A percentile compares a stretch with the other conserved stretches of the same genome.
These are phyloP conservation scores for Atta cephalotes DNA, from an alignment of 1,140 invertebrate species.

Conservation along the genomic window DNA sequence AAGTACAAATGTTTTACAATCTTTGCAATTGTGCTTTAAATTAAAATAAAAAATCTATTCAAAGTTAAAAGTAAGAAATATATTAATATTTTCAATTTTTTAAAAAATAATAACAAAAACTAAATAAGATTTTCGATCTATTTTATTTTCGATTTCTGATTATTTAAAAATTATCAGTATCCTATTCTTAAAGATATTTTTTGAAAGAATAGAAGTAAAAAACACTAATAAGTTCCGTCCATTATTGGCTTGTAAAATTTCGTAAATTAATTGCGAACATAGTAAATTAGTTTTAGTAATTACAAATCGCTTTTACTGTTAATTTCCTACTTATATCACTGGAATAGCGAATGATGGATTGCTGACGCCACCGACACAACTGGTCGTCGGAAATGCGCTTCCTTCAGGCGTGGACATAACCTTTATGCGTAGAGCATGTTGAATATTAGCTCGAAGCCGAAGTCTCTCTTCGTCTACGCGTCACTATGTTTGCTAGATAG, in stretches of 20 bases:
- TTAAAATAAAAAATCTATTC: neutral
- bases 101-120: neutral
- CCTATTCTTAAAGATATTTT: neutral
- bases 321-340: conserved; percentile 7
- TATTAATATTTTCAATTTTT: neutral
- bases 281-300: neutral
- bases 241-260: conserved; percentile 1
- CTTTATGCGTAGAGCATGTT: conserved; percentile 35
- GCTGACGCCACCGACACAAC: neutral
- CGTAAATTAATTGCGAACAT: neutral
- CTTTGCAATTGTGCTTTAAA: neutral
- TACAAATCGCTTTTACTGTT: conserved; percentile 3
- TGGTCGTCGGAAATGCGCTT: conserved; percentile 24
- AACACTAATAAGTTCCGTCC: neutral
- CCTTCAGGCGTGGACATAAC: conserved; percentile 31
- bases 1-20: neutral
- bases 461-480: conserved; percentile 20
- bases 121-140: neutral
- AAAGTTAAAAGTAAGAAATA: neutral
- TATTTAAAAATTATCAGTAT: neutral
- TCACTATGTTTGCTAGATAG: conserved; percentile 27
- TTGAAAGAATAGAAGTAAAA: neutral
- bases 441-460: conserved; percentile 38
- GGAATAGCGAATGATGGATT: neutral
- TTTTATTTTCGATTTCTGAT: neutral